Percentiles rank a stretch among this genome's conserved stretches.
Conservation (phyloP, 2,797 vertebrate genomes). For the Mus caroli region DNA sequence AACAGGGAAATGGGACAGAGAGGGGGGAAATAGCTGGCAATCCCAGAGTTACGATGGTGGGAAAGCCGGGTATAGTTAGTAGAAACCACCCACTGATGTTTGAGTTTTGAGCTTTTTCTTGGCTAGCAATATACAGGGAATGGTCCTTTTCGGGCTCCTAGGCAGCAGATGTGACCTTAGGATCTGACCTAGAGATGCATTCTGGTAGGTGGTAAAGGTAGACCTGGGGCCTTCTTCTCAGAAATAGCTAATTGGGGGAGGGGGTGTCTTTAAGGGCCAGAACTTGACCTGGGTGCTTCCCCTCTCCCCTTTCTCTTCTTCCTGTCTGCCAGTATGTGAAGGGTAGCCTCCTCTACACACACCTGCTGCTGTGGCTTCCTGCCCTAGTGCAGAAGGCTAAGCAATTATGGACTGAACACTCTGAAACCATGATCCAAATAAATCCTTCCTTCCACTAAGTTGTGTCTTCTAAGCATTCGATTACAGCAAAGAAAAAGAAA, state of each 20-base stretch:
- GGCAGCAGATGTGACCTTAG: too few species aligned
- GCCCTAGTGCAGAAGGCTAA: not conserved
- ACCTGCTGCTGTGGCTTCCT: not conserved
- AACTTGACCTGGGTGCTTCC: not conserved
- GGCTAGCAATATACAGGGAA: not conserved
- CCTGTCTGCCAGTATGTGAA: not conserved
- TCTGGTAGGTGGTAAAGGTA: not conserved
- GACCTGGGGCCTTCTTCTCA: not conserved
- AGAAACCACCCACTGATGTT: too few species aligned
- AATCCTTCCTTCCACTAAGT: not conserved
- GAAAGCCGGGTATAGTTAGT: not conserved
- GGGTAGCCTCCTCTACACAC: not conserved
- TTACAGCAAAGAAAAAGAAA: not conserved
- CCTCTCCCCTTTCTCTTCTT: not conserved
- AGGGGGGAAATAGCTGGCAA: not conserved
- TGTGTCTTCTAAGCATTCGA: not conserved
- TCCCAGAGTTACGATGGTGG: not conserved
- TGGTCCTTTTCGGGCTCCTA: not conserved
- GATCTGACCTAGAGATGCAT: not conserved
- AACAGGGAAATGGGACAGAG: not conserved
- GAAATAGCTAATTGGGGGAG: not conserved
- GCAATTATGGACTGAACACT: not conserved
- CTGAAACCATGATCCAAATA: not conserved
- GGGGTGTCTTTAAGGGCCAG: not conserved
- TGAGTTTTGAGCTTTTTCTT: not conserved